Percentiles rank a stretch among this genome's conserved stretches.
These are phyloP conservation scores for Trematomus loennbergii DNA, from an alignment of 2,113 vertebrate genomes.

Conservation along the genomic window DNA sequence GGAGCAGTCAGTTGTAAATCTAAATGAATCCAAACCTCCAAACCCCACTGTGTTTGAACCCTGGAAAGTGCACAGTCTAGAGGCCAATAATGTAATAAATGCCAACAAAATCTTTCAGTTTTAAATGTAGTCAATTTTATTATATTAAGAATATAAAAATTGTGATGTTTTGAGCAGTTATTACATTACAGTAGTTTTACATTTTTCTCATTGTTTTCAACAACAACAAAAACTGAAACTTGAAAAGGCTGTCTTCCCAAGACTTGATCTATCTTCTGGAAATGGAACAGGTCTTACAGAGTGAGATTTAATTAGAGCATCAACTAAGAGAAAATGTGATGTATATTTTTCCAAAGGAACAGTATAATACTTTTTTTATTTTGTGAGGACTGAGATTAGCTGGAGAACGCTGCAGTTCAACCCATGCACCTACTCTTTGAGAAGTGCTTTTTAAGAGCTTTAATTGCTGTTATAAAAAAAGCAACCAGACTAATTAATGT, in stretches of 20 bases:
- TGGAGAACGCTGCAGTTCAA: not conserved
- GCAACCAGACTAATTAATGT: constrained; percentile 18
- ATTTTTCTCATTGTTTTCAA: constrained; percentile 13
- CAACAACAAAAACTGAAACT: constrained; percentile 51
- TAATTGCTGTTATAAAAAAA: constrained; percentile 46
- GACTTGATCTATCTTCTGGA: constrained; percentile 20
- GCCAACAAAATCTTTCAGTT: too few species aligned
- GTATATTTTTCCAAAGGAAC: not conserved
- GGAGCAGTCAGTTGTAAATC: not conserved
- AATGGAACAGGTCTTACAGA: constrained; percentile 24
- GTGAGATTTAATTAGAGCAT: constrained; percentile 31
- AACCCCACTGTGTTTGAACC: not conserved
- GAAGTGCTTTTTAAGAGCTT: constrained; percentile 18
- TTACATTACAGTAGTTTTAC: too few species aligned
- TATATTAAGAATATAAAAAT: too few species aligned
- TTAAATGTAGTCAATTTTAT: too few species aligned
- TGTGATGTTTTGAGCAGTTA: too few species aligned
- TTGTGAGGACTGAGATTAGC: constrained; percentile 7
- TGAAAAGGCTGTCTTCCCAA: constrained; percentile 35
- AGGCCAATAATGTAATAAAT: not conserved
- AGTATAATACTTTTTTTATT: not conserved
- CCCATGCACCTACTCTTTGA: not conserved
- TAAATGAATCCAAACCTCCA: not conserved
- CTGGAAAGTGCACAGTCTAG: not conserved
- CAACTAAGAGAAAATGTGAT: constrained; percentile 4